Conservation (phyloP, 2,888 invertebrate genomes). For the Trypoxylon attenuatum region DNA sequence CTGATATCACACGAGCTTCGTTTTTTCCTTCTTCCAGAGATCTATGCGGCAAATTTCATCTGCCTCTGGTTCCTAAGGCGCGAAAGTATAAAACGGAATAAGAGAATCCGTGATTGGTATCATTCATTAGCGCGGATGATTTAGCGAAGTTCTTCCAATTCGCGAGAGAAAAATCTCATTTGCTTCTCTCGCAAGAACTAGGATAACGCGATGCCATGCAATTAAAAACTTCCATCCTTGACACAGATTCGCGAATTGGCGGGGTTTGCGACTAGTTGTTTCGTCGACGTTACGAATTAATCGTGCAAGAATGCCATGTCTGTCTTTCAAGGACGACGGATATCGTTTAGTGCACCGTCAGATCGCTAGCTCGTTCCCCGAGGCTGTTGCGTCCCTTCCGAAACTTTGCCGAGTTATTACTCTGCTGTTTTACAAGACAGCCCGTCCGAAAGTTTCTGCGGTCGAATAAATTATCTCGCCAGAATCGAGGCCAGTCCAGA, state of each 20-base stretch:
- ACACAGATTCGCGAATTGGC: too few relatives aligned
- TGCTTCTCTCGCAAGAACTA: not conserved
- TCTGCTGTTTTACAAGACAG: too few relatives aligned
- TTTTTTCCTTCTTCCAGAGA: not conserved
- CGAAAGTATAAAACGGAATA: slow-evolving; percentile 8
- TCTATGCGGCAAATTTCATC: not conserved
- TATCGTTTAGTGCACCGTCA: too few relatives aligned
- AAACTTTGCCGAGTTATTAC: too few relatives aligned
- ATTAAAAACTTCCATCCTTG: slow-evolving; percentile 1
- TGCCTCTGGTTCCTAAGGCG: not conserved
- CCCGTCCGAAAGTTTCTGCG: too few relatives aligned
- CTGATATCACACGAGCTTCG: too few relatives aligned
- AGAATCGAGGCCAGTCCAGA: too few relatives aligned
- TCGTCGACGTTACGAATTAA: not conserved
- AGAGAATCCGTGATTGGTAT: slow-evolving; percentile 32
- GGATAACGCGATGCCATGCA: not conserved
- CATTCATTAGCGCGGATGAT: slow-evolving; percentile 53
- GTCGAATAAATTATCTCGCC: too few relatives aligned
- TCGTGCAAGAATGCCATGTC: not conserved
- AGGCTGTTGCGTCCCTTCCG: too few relatives aligned
- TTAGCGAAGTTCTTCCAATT: slow-evolving; percentile 33
- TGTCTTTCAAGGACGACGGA: too few relatives aligned
- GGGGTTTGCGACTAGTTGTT: too few relatives aligned
- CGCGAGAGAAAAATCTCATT: not conserved
- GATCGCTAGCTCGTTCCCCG: too few relatives aligned